These are phyloP conservation scores for Anabas testudineus DNA, from an alignment of 2,797 vertebrate species.

Conservation along the genomic window DNA sequence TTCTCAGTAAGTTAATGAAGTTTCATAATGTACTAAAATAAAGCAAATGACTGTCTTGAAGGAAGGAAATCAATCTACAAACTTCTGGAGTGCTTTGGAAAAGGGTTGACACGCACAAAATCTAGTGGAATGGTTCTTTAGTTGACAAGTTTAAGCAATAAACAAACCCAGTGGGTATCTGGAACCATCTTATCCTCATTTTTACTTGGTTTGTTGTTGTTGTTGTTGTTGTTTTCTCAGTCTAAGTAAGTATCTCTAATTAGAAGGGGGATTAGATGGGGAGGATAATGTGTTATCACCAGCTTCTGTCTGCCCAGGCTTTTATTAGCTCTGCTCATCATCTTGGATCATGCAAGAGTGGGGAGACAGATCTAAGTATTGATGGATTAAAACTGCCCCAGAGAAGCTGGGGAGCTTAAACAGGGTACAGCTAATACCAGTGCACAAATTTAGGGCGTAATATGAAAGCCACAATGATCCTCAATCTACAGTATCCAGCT, in stretches of 20 bases:
- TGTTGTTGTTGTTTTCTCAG: conserved; percentile 31
- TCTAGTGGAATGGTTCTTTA: conserved; percentile 1
- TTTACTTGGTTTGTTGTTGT: conserved; percentile 32
- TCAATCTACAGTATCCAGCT: conserved; percentile 33
- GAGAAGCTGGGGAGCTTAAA: conserved; percentile 35
- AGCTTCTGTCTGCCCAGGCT: conserved; percentile 67
- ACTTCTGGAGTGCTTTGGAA: conserved; percentile 4
- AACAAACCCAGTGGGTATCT: conserved; percentile 24
- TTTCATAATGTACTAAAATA: conserved; percentile 28
- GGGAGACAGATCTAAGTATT: conserved; percentile 42
- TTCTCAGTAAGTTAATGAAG: conserved; percentile 28
- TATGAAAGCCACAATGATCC: conserved; percentile 20
- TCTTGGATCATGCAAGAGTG: conserved; percentile 44
- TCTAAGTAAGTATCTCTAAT: conserved; percentile 66
- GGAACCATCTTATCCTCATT: conserved; percentile 8
- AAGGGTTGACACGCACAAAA: conserved; percentile 18
- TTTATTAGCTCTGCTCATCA: conserved; percentile 74
- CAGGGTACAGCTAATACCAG: conserved; percentile 52
- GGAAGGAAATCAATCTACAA: conserved; percentile 21
- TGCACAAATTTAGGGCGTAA: conserved; percentile 16
- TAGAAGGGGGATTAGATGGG: conserved; percentile 69
- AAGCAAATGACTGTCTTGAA: conserved; percentile 39
- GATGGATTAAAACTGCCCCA: conserved; percentile 62
- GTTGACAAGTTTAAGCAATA: conserved; percentile 25
- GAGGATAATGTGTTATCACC: conserved; percentile 67